Evolutionary conservation across 35 echinoderm and acorn worm species (phyloP), one percentile per base, ranked within the genome.

Genomic region (Diadema setosum): DNA sequence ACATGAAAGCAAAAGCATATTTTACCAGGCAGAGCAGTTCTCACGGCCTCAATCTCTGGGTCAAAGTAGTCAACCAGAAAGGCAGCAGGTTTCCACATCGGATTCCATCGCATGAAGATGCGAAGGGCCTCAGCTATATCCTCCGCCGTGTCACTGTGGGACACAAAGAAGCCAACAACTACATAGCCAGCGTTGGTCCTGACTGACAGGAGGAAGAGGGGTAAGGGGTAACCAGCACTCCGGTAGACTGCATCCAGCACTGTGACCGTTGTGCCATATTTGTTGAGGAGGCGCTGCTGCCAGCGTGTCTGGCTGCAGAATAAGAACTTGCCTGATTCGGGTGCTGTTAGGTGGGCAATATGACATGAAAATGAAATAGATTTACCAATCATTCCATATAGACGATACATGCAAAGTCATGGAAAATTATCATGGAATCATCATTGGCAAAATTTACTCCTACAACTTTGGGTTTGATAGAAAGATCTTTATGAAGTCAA

Each of bases 61-160:
- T 78, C 35, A 44, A 78, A 78, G 37, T 78, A 89, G 37, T 89
- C 87, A 17, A 82, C 73, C 74, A 89, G 41, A 31, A 89, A 89
- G 34, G 45, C 50, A 18, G 41, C 46, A 25, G 55, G 46, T 5
- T 81, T 81, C 87, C 87, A 89, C 21, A 81, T 49, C 16, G 87
- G 70, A 41, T 89, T 89, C 87, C 87, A 89, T 16, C 42, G n/a
- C 39, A 40, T 89, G 35, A 89, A 81, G 4, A 82, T 56, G 2
- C 45, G 6, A 46, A 89, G 35, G 4, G 87, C 87, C 39, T 89
- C 87, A 20, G 55, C 16, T 5, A 89, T 81, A 30, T 32, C 52
- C 37, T 81, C 34, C 1, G 73, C 25, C 1, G 67, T 57, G 49
- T 70, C 87, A 17, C 76, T 50, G 16, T 89, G 87, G 18, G 58